phyloP scores from a whole-genome alignment of 2,888 invertebrate species.

The Ornithoptera priamus region DNA sequence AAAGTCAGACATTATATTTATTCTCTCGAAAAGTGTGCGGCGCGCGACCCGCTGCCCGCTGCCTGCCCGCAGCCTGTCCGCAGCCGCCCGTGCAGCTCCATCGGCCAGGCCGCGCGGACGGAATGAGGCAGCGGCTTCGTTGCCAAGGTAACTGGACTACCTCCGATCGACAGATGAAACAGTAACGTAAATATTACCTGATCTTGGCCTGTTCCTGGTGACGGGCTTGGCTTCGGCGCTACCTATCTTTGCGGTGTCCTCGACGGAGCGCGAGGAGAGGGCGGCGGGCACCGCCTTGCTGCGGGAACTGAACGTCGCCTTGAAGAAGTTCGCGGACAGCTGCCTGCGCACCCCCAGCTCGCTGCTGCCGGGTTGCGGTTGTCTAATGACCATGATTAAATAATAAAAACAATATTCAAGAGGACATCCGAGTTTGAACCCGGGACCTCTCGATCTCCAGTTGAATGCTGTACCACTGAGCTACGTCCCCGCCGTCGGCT shows the following conservation, averaged over 20 bases:
- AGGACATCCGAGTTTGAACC: slow-evolving; percentile 80
- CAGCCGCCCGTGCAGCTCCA: too few relatives aligned
- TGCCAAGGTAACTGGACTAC: too few relatives aligned
- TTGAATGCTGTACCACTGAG: slow-evolving; percentile 79
- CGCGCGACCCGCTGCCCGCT: too few relatives aligned
- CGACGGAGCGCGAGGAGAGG: slow-evolving; percentile 45
- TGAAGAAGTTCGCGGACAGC: slow-evolving; percentile 71
- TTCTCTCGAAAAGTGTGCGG: too few relatives aligned
- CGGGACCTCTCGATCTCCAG: slow-evolving; percentile 47
- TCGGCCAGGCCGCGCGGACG: too few relatives aligned
- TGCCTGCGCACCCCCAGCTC: slow-evolving; percentile 42
- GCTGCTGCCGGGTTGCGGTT: slow-evolving; percentile 40
- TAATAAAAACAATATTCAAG: slow-evolving; percentile 35
- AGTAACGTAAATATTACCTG: slow-evolving; percentile 46
- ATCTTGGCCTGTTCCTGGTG: slow-evolving; percentile 72
- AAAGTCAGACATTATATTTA: too few relatives aligned
- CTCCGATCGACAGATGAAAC: too few relatives aligned
- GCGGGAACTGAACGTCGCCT: slow-evolving; percentile 72
- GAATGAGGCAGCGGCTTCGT: too few relatives aligned
- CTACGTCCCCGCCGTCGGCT: slow-evolving; percentile 62
- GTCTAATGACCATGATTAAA: slow-evolving; percentile 42
- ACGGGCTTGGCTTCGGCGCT: slow-evolving; percentile 76
- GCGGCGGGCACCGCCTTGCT: slow-evolving; percentile 68
- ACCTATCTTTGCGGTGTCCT: slow-evolving; percentile 74
- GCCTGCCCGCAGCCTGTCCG: too few relatives aligned